Percentiles rank a stretch among this genome's conserved stretches.
Evolutionary conservation across 2,888 invertebrate species (phyloP).

Genomic region (Lepidochitona cinerea): DNA sequence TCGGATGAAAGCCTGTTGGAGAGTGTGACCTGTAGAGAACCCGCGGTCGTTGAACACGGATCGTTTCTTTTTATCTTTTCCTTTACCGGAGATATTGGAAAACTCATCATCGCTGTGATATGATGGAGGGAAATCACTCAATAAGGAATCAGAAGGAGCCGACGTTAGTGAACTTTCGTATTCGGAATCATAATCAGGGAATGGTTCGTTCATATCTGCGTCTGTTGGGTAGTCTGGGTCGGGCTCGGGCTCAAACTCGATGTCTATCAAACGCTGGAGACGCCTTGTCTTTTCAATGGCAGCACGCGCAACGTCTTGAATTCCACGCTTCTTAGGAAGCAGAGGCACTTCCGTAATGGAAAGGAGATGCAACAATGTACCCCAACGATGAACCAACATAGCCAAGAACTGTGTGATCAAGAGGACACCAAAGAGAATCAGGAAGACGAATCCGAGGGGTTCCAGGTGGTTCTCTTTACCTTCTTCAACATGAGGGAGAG

Average conservation of each 20-base stretch:
- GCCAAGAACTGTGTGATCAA: slow-evolving; percentile 96
- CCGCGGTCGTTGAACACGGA: slow-evolving; percentile 42
- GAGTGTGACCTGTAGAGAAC: slow-evolving; percentile 39
- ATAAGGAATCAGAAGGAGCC: slow-evolving; percentile 24
- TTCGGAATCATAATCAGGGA: slow-evolving; percentile 44
- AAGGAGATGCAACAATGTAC: slow-evolving; percentile 95
- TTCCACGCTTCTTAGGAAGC: slow-evolving; percentile 39
- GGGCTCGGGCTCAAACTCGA: slow-evolving; percentile 46
- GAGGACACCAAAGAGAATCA: slow-evolving; percentile 97
- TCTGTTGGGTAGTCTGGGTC: slow-evolving; percentile 42
- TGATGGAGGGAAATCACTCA: slow-evolving; percentile 35
- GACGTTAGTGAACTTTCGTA: slow-evolving; percentile 28
- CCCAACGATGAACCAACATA: slow-evolving; percentile 99
- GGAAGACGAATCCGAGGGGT: slow-evolving; percentile 88
- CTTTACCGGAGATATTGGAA: background rate
- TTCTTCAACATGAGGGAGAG: slow-evolving; percentile 42
- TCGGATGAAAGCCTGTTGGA: slow-evolving; percentile 46
- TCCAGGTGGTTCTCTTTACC: slow-evolving; percentile 49
- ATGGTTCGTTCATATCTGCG: slow-evolving; percentile 34
- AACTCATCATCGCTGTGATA: slow-evolving; percentile 38
- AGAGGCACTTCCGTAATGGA: slow-evolving; percentile 88
- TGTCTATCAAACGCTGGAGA: slow-evolving; percentile 52
- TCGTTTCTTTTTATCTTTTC: slow-evolving; percentile 22
- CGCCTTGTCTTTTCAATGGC: slow-evolving; percentile 47
- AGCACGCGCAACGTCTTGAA: slow-evolving; percentile 49